These are phyloP conservation scores for Ficedula albicollis DNA, from an alignment of 2,797 vertebrate genomes.

Conservation along the genomic window DNA sequence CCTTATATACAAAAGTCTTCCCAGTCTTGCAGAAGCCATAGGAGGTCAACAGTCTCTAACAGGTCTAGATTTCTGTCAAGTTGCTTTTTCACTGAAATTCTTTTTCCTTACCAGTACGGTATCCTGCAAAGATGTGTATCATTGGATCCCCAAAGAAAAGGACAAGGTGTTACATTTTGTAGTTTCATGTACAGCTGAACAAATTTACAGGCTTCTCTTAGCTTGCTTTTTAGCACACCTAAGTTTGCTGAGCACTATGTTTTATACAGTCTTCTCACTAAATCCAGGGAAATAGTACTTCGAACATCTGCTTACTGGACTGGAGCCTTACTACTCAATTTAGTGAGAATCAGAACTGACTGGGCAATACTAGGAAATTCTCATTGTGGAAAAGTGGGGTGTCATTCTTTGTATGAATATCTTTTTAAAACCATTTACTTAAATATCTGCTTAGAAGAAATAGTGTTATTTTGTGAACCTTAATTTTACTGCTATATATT, in stretches of 20 bases:
- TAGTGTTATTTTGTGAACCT: not conserved
- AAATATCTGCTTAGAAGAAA: not conserved
- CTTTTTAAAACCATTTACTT: not conserved
- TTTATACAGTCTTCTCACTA: not conserved
- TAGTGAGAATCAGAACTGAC: not conserved
- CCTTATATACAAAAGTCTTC: not conserved
- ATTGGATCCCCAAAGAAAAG: not conserved
- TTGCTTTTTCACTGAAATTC: not conserved
- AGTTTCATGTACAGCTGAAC: not conserved
- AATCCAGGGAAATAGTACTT: not conserved
- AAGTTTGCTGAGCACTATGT: not conserved
- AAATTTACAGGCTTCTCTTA: not conserved
- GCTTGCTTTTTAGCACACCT: not conserved
- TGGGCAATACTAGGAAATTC: not conserved
- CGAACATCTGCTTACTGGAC: not conserved
- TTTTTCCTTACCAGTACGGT: not conserved
- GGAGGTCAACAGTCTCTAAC: not conserved
- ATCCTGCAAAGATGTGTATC: rapidly evolving
- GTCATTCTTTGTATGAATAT: not conserved
- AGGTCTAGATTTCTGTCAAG: not conserved
- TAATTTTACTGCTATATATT: not conserved
- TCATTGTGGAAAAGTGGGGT: not conserved
- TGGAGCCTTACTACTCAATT: not conserved
- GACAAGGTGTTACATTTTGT: not conserved
- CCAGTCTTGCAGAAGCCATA: not conserved